phyloP scores from a whole-genome alignment of 2,888 invertebrate species.

The Quadriops clusia region DNA sequence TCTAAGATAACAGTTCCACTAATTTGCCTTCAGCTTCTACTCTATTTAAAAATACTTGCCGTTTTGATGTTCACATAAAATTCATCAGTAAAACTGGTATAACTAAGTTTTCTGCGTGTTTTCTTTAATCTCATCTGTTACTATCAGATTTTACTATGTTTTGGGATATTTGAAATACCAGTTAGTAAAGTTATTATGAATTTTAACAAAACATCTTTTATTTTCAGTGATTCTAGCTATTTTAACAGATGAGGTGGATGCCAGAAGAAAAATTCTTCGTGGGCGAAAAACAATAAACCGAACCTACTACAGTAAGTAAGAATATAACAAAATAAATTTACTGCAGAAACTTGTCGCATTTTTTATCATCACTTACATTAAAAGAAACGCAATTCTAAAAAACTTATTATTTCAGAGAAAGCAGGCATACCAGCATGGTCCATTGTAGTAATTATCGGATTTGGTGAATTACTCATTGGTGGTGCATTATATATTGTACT shows the following conservation, averaged over 20 bases:
- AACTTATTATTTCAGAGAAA: slow-evolving; percentile 41
- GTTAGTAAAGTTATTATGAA: slow-evolving; percentile 5
- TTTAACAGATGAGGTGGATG: slow-evolving; percentile 59
- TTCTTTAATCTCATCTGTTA: too few relatives aligned
- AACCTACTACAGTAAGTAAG: slow-evolving; percentile 62
- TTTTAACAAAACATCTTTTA: slow-evolving; percentile 20
- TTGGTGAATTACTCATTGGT: slow-evolving; percentile 58
- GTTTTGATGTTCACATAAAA: too few relatives aligned
- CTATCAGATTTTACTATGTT: too few relatives aligned
- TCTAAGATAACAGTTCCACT: too few relatives aligned
- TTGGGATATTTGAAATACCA: slow-evolving; percentile 2
- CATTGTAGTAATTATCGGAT: slow-evolving; percentile 53
- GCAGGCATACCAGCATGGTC: slow-evolving; percentile 69
- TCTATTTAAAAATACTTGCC: too few relatives aligned
- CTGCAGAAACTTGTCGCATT: too few relatives aligned
- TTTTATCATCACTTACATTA: too few relatives aligned
- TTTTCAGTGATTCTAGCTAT: slow-evolving; percentile 53
- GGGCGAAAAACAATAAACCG: slow-evolving; percentile 68
- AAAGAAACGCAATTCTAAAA: too few relatives aligned
- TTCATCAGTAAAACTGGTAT: too few relatives aligned
- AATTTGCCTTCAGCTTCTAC: too few relatives aligned
- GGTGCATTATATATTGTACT: slow-evolving; percentile 55
- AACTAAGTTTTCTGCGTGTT: too few relatives aligned
- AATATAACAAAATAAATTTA: too few relatives aligned
- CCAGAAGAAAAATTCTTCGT: slow-evolving; percentile 62